Evolutionary conservation across 30 jellyfish, hydroid and myxozoan genomes (phyloP), one percentile per base, ranked within the genome.

Genomic region (Sanderia malayensis): DNA sequence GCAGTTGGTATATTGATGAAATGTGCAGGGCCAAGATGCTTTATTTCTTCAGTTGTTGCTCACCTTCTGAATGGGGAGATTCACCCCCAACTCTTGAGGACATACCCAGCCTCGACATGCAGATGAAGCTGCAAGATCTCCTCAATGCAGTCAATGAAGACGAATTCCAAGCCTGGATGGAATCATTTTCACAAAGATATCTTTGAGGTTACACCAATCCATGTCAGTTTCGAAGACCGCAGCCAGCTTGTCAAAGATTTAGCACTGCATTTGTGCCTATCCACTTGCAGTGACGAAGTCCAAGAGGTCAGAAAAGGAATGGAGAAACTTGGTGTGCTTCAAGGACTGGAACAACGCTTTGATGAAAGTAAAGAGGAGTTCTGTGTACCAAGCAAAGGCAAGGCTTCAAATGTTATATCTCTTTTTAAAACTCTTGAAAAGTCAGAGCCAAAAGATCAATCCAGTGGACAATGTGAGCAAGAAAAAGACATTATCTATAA

Each of bases 241-340:
- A 49, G 28, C 17, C 47, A 61, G 41, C 58, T 61, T 20, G 33
- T 33, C 52, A 61, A 44, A 31, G 17, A 61, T 27, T 0, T 61
- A 22, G 49, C 52, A 30, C 73, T 6, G 73, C 73, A 61, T 29
- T 61, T 61, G 23, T 61, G n/a, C n/a, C n/a, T n/a, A n/a, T n/a
- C n/a, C n/a, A n/a, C n/a, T n/a, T n/a, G n/a, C n/a, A n/a, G n/a
- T n/a, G n/a, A n/a, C n/a, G n/a, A n/a, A n/a, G n/a, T n/a, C n/a
- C n/a, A n/a, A n/a, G n/a, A n/a, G n/a, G n/a, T n/a, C n/a, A n/a
- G n/a, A n/a, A n/a, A n/a, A n/a, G n/a, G n/a, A n/a, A n/a, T n/a
- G n/a, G n/a, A n/a, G n/a, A n/a, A n/a, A n/a, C n/a, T n/a, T n/a
- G n/a, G n/a, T n/a, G n/a, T n/a, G 26, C 73, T 61, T 24, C 30